Evolutionary conservation across 2,797 vertebrate species (phyloP).

Genomic region (Neosilurus mollespiculum): DNA sequence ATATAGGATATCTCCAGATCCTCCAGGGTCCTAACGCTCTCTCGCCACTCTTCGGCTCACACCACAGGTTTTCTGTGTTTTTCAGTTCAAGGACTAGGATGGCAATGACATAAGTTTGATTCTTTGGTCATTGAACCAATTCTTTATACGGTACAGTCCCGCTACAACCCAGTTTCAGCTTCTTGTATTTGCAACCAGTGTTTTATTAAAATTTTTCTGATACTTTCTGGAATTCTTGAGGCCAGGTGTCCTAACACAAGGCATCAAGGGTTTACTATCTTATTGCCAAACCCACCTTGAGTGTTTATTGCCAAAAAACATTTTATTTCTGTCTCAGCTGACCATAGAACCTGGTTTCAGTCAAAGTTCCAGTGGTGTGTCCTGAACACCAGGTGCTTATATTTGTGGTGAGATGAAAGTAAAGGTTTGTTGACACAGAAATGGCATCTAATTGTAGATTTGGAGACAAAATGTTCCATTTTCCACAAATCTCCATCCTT

Average conservation of each 20-base stretch:
- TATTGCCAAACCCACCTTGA: background rate
- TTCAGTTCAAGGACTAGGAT: background rate
- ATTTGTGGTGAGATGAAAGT: constrained; percentile 23
- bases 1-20: background rate
- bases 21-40: background rate
- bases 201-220: background rate
- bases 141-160: background rate
- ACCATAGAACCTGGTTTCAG: background rate
- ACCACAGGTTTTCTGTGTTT: background rate
- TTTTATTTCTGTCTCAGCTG: constrained; percentile 19
- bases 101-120: background rate
- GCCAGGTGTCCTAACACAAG: background rate
- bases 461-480: background rate
- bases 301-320: background rate
- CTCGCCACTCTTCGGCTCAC: background rate
- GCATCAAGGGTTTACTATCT: background rate
- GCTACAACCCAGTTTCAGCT: background rate
- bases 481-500: background rate
- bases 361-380: background rate
- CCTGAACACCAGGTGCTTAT: background rate
- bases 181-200: background rate
- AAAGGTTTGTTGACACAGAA: background rate
- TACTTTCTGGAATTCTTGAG: background rate
- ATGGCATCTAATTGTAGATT: constrained; percentile 15
- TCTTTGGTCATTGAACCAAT: background rate